Percentiles rank a stretch among this genome's conserved stretches.
phyloP scores from a whole-genome alignment of 2,888 invertebrate species.

The Xanthia togata region DNA sequence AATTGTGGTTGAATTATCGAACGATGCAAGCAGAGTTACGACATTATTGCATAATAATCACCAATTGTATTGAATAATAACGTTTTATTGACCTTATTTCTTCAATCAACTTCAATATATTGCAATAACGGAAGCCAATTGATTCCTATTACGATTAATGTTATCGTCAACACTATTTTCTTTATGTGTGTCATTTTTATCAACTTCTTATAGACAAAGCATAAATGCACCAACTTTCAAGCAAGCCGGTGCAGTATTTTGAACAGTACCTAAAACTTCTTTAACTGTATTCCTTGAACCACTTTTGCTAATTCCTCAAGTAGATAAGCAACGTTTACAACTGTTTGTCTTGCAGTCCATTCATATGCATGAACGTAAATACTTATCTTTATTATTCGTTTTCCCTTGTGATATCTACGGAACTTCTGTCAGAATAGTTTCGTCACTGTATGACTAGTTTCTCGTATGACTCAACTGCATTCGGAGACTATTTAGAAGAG shows the following conservation, averaged over 20 bases:
- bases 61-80: conserved; percentile 20
- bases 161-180: conserved; percentile 13
- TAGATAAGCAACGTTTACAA: conserved; percentile 57
- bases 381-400: conserved; percentile 60
- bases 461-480: conserved; percentile 7
- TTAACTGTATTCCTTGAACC: conserved; percentile 44
- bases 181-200: conserved; percentile 7
- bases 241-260: conserved; percentile 22
- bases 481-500: neutral
- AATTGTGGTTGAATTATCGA: neutral
- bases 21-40: neutral
- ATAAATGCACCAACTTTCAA: conserved; percentile 25
- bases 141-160: conserved; percentile 41
- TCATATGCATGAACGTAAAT: conserved; percentile 59
- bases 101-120: conserved; percentile 55
- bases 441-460: neutral
- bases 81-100: conserved; percentile 45
- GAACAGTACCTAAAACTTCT: conserved; percentile 47
- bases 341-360: conserved; percentile 60
- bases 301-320: conserved; percentile 52
- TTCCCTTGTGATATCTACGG: conserved; percentile 51
- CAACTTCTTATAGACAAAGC: conserved; percentile 4
- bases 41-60: conserved; percentile 13
- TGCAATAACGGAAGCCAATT: conserved; percentile 46
- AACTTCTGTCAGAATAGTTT: conserved; percentile 50